A percentile compares a stretch with the other conserved stretches of the same genome.
Conservation (phyloP, 2,888 invertebrate species). For the Luffia ferchaultella region DNA sequence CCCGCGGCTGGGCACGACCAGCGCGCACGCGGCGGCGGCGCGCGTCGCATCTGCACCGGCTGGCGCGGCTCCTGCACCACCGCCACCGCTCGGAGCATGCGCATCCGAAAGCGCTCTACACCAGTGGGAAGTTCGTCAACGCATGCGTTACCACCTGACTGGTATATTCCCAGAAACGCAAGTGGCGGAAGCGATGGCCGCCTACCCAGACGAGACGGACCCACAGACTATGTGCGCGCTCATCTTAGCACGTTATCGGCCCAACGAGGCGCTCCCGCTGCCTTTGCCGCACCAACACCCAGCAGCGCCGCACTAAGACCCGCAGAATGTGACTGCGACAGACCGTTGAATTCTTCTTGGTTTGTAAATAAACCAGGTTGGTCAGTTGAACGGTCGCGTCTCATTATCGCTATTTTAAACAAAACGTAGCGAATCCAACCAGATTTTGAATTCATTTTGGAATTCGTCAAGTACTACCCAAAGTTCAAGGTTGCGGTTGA, state of each 20-base stretch:
- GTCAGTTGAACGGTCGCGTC: neutral
- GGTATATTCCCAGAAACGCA: slow-evolving; percentile 91
- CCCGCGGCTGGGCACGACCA: slow-evolving; percentile 72
- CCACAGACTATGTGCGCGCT: slow-evolving; percentile 90
- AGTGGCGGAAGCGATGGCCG: slow-evolving; percentile 87
- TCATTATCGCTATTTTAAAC: too few relatives aligned
- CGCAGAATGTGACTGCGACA: slow-evolving; percentile 16
- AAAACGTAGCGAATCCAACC: too few relatives aligned
- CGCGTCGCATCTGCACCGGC: slow-evolving; percentile 75
- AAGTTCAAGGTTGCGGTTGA: too few relatives aligned
- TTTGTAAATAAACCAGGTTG: slow-evolving; percentile 22
- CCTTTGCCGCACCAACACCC: slow-evolving; percentile 17
- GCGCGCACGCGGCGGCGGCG: slow-evolving; percentile 63
- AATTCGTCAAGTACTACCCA: too few relatives aligned
- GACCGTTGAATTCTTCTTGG: slow-evolving; percentile 29
- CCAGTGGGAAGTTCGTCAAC: slow-evolving; percentile 74
- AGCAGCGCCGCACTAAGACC: neutral
- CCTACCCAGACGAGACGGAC: slow-evolving; percentile 89
- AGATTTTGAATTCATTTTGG: too few relatives aligned
- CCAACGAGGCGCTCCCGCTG: slow-evolving; percentile 36
- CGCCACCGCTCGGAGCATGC: slow-evolving; percentile 42
- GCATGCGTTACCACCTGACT: slow-evolving; percentile 88
- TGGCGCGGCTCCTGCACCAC: slow-evolving; percentile 44
- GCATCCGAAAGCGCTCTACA: slow-evolving; percentile 55
- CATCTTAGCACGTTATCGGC: slow-evolving; percentile 77